Evolutionary conservation across 2,888 invertebrate species (phyloP), one percentile per base, ranked within the genome.

Genomic region (Drosophila tanythrix): DNA sequence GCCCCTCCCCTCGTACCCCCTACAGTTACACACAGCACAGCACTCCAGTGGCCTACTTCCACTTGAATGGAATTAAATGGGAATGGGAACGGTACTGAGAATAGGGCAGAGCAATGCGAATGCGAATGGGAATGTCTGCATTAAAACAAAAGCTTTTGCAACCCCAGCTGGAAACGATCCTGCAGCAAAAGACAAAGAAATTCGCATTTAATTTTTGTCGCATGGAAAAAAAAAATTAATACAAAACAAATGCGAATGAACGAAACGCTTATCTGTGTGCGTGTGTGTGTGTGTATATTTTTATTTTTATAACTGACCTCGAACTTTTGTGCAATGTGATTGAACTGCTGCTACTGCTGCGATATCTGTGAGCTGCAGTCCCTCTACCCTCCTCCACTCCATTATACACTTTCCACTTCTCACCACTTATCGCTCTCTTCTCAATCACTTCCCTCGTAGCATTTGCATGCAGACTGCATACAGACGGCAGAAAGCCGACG

Each of bases 281-380:
- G 46, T 66, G 33, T 27, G 21, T 58, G 33, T 71, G 31, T 60
- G 53, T 59, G 50, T 68, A 65, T 68, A 61, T 65, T 64, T 79
- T 79, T 79, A 79, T 79, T 79, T 79, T 79, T 90, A 91, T 91
- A 91, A 91, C 91, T 92, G 92, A 91, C 91, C 91, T 91, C 91
- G 92, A 91, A 91, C 92, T 90, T 90, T 85, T 86, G 79, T 87
- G 84, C 82, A 89, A 92, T 91, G 91, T 91, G 92, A 92, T 91
- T 91, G 91, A 91, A 90, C 90, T 89, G 81, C 79, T 59, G 59
- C 79, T 74, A 82, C 90, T 83, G 82, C 80, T 64, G 84, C 86
- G 86, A 90, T 86, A 86, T 86, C 90, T 88, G 77, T 73, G 74
- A 74, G 68, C 58, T 72, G 77, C 56, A 73, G 74, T 69, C 55